These are phyloP conservation scores for Scophthalmus maximus DNA, from an alignment of 2,113 vertebrate genomes.

Conservation along the genomic window DNA sequence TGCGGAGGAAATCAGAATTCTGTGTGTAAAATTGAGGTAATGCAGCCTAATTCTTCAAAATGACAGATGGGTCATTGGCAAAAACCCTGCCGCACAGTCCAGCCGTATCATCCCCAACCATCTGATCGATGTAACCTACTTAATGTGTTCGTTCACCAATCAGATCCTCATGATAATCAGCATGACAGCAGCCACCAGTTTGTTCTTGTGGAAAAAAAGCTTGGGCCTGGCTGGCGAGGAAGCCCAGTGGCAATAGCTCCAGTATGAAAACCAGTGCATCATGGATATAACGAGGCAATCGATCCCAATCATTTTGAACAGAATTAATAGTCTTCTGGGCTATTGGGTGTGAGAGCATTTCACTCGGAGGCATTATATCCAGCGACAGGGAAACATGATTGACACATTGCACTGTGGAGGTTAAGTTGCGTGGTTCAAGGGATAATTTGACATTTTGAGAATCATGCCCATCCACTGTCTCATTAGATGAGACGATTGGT, in stretches of 20 bases:
- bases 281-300: conserved; percentile 28
- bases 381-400: no score
- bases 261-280: conserved; percentile 18
- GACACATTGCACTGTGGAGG: no score
- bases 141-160: conserved; percentile 12
- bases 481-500: no score
- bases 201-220: conserved; percentile 7
- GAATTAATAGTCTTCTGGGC: neutral
- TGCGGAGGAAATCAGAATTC: neutral
- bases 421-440: neutral
- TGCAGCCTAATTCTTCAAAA: neutral
- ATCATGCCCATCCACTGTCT: no score
- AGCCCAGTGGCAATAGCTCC: neutral
- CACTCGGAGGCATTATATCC: no score
- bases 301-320: conserved; percentile 22
- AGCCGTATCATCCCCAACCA: conserved; percentile 1
- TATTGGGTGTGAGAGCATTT: no score
- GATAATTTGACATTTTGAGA: no score
- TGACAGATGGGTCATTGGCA: conserved; percentile 12
- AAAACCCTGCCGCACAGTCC: neutral
- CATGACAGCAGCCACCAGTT: conserved; percentile 10
- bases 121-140: conserved; percentile 17
- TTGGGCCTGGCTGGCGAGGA: neutral
- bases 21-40: neutral
- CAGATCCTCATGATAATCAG: conserved; percentile 30